phyloP scores from a whole-genome alignment of 2,888 invertebrate genomes.

The Cantharis nigra region DNA sequence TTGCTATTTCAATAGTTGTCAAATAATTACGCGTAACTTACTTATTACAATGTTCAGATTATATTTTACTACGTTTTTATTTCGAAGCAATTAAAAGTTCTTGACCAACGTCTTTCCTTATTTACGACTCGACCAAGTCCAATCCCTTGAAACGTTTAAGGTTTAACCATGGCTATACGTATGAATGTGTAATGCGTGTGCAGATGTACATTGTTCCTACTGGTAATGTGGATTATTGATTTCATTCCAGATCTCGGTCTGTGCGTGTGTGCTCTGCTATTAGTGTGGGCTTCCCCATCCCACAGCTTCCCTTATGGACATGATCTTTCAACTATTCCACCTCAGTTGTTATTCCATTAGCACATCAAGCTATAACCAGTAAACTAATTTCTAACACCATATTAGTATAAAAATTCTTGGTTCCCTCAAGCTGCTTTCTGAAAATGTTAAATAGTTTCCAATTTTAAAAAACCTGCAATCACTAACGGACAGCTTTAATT shows the following conservation, averaged over 20 bases:
- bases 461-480: background rate
- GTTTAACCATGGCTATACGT: background rate
- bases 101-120: background rate
- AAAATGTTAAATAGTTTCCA: background rate
- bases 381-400: background rate
- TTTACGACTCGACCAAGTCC: background rate
- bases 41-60: slow-evolving; percentile 10
- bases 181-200: slow-evolving; percentile 51
- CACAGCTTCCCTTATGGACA: slow-evolving; percentile 34
- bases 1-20: slow-evolving; percentile 21
- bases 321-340: slow-evolving; percentile 30
- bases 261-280: slow-evolving; percentile 40
- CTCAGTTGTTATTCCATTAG: slow-evolving; percentile 19
- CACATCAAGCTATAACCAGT: background rate
- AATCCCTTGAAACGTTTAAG: background rate
- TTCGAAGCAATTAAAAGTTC: background rate
- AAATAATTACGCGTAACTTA: slow-evolving; percentile 21
- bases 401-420: background rate
- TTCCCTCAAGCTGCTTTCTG: background rate
- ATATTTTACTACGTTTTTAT: background rate
- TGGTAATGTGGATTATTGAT: slow-evolving; percentile 46
- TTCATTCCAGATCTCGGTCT: slow-evolving; percentile 38
- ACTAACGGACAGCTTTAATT: no score
- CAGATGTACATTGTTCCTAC: slow-evolving; percentile 46
- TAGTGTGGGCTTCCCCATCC: slow-evolving; percentile 37